Percentiles rank a stretch among this genome's conserved stretches.
Evolutionary conservation across 2,888 invertebrate species (phyloP).

Genomic region (Cotesia congregata): DNA sequence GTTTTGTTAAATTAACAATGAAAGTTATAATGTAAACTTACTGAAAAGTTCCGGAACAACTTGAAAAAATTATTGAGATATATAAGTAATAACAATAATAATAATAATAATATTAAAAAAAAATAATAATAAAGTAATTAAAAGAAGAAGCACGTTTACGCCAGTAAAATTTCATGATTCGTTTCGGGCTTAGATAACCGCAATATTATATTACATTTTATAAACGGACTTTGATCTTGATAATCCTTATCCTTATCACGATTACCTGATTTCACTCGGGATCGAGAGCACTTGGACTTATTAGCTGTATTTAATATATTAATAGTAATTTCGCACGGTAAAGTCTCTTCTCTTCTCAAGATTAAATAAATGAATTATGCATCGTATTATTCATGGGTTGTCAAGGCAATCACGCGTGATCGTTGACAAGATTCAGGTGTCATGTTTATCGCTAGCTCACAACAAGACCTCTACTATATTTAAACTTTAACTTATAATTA

Average conservation of each 20-base stretch:
- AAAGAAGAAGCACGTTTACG: too few species aligned
- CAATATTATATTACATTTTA: slow-evolving; percentile 36
- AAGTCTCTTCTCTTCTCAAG: slow-evolving; percentile 38
- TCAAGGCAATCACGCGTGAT: slow-evolving; percentile 62
- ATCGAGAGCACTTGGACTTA: slow-evolving; percentile 55
- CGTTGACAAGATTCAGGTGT: slow-evolving; percentile 61
- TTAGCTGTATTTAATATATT: slow-evolving; percentile 37
- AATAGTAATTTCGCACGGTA: slow-evolving; percentile 18
- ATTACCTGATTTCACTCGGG: slow-evolving; percentile 57
- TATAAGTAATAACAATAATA: too few species aligned
- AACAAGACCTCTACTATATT: background rate
- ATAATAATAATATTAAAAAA: too few species aligned
- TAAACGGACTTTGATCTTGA: slow-evolving; percentile 44
- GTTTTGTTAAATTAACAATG: too few species aligned
- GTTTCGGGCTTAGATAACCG: slow-evolving; percentile 6
- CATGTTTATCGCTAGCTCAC: background rate
- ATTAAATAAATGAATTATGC: slow-evolving; percentile 61
- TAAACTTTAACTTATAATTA: background rate
- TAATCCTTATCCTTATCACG: slow-evolving; percentile 58
- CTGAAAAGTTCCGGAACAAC: too few species aligned
- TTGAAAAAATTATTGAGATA: too few species aligned
- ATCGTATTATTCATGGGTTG: slow-evolving; percentile 64
- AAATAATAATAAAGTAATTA: too few species aligned
- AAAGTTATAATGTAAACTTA: too few species aligned
- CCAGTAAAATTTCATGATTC: too few species aligned